phyloP scores from a whole-genome alignment of 2,113 vertebrate species.

The Lycocorax pyrrhopterus region DNA sequence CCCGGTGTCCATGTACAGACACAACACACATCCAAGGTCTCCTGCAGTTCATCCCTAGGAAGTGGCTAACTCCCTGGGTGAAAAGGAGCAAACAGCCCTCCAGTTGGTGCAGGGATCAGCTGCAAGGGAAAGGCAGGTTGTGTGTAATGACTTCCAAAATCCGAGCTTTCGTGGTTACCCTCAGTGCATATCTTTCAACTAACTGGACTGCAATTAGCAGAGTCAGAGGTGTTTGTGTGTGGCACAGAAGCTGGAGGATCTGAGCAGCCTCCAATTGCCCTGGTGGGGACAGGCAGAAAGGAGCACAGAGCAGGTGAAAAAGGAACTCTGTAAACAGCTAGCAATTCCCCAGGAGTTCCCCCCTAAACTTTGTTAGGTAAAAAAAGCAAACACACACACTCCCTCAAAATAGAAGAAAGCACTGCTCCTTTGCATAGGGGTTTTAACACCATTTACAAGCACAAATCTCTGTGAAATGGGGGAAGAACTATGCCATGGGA shows the following conservation, averaged over 20 bases:
- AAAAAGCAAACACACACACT: accelerated
- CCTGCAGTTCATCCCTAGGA: background rate
- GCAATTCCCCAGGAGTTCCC: background rate
- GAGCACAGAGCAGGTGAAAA: background rate
- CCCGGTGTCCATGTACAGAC: accelerated
- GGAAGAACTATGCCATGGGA: background rate
- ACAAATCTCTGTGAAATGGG: background rate
- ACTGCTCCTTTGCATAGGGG: accelerated
- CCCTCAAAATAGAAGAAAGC: background rate
- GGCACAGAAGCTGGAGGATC: background rate
- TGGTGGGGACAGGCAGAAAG: background rate
- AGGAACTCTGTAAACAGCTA: background rate
- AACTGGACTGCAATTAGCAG: background rate
- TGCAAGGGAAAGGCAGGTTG: background rate
- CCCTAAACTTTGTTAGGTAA: background rate
- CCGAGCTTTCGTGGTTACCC: background rate
- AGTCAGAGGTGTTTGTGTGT: background rate
- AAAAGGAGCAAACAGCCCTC: background rate
- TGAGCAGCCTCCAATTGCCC: background rate
- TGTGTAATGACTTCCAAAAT: background rate
- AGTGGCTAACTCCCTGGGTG: background rate
- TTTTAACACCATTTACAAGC: background rate
- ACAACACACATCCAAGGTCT: accelerated
- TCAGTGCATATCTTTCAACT: background rate
- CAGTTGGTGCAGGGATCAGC: background rate